Evolutionary conservation across 2,797 vertebrate species (phyloP).

Genomic region (Apogon talboti): DNA sequence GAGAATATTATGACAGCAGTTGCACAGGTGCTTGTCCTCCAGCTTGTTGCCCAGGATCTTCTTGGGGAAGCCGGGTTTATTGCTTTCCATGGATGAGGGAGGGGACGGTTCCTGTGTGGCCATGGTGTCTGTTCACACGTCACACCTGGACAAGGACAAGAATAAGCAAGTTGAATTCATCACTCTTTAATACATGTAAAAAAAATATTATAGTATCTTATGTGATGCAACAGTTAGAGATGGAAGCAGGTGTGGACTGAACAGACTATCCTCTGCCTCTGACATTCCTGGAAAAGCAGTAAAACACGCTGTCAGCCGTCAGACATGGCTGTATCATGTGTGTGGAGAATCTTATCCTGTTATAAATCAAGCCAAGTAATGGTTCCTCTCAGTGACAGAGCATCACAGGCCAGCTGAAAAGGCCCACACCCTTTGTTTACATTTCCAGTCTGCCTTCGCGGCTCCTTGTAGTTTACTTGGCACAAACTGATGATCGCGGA

Average conservation of each 20-base stretch:
- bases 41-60: slow-evolving; percentile 91
- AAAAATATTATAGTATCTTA: background rate
- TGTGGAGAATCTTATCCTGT: background rate
- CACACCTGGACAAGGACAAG: slow-evolving; percentile 52
- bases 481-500: slow-evolving; percentile 29
- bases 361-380: background rate
- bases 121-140: slow-evolving; percentile 83
- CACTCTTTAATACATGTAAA: too few species aligned
- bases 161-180: background rate
- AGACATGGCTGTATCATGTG: background rate
- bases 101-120: slow-evolving; percentile 89
- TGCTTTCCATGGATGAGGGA: slow-evolving; percentile 89
- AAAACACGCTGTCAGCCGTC: slow-evolving; percentile 5
- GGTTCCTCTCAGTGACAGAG: slow-evolving; percentile 15
- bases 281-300: background rate
- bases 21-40: slow-evolving; percentile 94
- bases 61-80: slow-evolving; percentile 91
- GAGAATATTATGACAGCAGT: slow-evolving; percentile 90
- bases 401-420: slow-evolving; percentile 61
- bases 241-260: too few species aligned
- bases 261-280: too few species aligned
- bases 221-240: slow-evolving; percentile 22
- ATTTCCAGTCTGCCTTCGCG: slow-evolving; percentile 49
- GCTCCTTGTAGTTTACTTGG: slow-evolving; percentile 42
- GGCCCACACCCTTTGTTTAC: slow-evolving; percentile 82